Percentiles rank a stretch among this genome's conserved stretches.
Evolutionary conservation across 2,888 invertebrate genomes (phyloP).

Genomic region (Diarsia mendica): DNA sequence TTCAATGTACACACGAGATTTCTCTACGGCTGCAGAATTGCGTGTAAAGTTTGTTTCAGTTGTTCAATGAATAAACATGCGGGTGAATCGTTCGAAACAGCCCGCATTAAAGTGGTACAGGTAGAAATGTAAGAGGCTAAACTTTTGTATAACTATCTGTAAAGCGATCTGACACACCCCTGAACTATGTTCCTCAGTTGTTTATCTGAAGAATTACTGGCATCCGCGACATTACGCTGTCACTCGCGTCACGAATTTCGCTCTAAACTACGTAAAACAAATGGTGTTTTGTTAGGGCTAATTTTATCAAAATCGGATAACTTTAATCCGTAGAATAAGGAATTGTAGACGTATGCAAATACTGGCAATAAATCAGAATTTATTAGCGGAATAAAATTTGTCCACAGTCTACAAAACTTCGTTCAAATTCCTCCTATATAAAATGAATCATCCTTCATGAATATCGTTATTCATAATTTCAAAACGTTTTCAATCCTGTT

Average conservation of each 20-base stretch:
- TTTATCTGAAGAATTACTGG: constrained; percentile 61
- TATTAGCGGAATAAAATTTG: background rate
- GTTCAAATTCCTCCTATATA: background rate
- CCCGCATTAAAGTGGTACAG: constrained; percentile 55
- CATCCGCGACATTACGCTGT: constrained; percentile 48
- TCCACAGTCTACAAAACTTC: background rate
- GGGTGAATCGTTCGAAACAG: constrained; percentile 39
- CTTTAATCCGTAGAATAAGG: constrained; percentile 1
- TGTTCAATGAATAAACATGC: constrained; percentile 38
- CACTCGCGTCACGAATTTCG: constrained; percentile 28
- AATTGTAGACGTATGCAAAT: background rate
- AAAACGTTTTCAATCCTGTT: constrained; percentile 1
- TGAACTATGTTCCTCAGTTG: constrained; percentile 57
- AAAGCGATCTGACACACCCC: constrained; percentile 69
- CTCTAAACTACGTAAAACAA: constrained; percentile 33
- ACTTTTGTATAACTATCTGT: constrained; percentile 70
- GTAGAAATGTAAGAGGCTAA: constrained; percentile 55
- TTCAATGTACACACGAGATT: background rate
- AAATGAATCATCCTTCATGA: background rate
- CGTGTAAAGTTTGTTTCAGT: constrained; percentile 35
- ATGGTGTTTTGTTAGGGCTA: constrained; percentile 18
- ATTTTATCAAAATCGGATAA: background rate
- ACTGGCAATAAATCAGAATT: background rate
- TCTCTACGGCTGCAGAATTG: constrained; percentile 1
- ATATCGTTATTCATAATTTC: constrained; percentile 7